Base-by-base conservation (phyloP, 2,797 vertebrate species). In the Leptatherina wallacei region DNA sequence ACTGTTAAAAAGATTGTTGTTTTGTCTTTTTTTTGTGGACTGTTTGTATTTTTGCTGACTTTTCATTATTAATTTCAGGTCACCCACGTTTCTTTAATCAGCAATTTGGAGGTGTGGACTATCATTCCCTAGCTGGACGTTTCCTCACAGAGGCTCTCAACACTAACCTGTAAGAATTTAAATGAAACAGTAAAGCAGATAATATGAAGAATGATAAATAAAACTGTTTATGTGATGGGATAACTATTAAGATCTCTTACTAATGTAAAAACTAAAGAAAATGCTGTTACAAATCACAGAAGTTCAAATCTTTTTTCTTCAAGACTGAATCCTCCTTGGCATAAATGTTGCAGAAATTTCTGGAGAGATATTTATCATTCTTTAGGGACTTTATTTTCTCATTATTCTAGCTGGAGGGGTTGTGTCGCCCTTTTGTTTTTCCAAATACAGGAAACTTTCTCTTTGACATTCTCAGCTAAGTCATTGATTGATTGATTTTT, bases 11-110 rank as follows among this genome's bases (percentile, higher is more conserved):
- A 4, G 0, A n/a, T 13, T 35, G 4, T 36, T 49, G 33, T 35
- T 35, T 8, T 8, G 6, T 35, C 24, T 35, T 35, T 35, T 35
- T 35, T 35, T 8, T 35, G 4, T 32, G 30, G 30, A 32, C 30
- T 32, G 30, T 35, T 35, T 0, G 3, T 35, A 4, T 35, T 35
- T 27, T 40, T 61, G 1, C 58, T 55, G 1, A 55, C 0, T 55
- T 6, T 24, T 49, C 38, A n/a, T 44, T 61, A 38, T 7, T 57
- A 63, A 42, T 86, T 72, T 56, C 77, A 97, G 97, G 90, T 91
- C 97, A 98, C 73, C 96, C 96, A 18, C 95, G 80, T 11, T 98
- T 97, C 90, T 95, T 96, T 77, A 98, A 97, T 82, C 97, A 98
- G 83, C 94, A 93, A 42, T 98, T 95, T 88, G 94, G 90, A 0